phyloP scores from a whole-genome alignment of 2,888 invertebrate species.

The Lypha dubia region DNA sequence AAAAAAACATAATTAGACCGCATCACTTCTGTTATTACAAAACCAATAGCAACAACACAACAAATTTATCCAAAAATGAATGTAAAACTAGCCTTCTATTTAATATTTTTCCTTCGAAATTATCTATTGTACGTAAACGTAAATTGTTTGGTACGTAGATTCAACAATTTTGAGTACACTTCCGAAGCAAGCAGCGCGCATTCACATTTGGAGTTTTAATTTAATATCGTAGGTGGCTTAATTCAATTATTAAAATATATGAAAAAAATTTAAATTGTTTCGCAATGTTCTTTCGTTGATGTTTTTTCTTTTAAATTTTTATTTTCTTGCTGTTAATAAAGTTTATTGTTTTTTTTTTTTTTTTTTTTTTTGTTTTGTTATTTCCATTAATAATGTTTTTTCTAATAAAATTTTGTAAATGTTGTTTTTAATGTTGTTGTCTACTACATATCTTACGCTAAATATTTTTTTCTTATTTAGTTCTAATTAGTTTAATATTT shows the following conservation, averaged over 20 bases:
- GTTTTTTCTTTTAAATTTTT: constrained; percentile 36
- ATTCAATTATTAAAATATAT: constrained; percentile 38
- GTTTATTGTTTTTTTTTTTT: constrained; percentile 16
- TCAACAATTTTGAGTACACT: constrained; percentile 20
- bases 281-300: constrained; percentile 16
- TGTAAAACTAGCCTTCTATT: constrained; percentile 3
- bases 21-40: constrained; percentile 16
- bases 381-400: constrained; percentile 55
- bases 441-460: constrained; percentile 48
- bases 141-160: constrained; percentile 34
- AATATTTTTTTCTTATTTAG: not conserved
- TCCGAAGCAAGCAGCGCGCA: constrained; percentile 36
- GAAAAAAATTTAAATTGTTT: constrained; percentile 41
- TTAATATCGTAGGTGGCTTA: constrained; percentile 62
- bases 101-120: constrained; percentile 19
- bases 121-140: constrained; percentile 11
- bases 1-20: constrained; percentile 22
- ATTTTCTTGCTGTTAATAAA: constrained; percentile 50
- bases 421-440: constrained; percentile 67
- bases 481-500: not conserved
- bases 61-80: constrained; percentile 32
- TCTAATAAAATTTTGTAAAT: constrained; percentile 59
- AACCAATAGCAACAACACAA: constrained; percentile 9
- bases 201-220: constrained; percentile 27
- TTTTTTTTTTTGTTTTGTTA: constrained; percentile 4